Conservation (phyloP, 2,888 invertebrate species). For the Lamellibrachia columna region DNA sequence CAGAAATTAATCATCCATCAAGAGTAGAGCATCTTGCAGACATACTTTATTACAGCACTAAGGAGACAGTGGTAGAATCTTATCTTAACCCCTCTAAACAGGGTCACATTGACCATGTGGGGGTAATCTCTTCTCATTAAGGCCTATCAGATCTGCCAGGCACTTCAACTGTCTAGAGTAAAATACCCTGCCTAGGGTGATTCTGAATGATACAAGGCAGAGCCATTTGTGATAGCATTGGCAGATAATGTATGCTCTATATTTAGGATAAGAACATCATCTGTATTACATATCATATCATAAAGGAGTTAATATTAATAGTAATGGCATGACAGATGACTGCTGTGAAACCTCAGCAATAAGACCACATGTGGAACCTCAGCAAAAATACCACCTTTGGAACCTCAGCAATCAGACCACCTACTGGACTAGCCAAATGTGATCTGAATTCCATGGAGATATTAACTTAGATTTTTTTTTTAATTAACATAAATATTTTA, state of each 20-base stretch:
- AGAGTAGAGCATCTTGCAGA: conserved; percentile 3
- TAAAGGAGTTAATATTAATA: not conserved
- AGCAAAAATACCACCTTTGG: not conserved
- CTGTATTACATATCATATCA: not conserved
- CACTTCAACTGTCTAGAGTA: not conserved
- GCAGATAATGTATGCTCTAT: not conserved
- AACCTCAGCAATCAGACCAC: not conserved
- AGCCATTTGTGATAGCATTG: not conserved
- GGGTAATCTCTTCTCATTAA: not conserved
- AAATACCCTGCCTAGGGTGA: not conserved
- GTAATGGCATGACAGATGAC: not conserved
- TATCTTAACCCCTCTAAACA: conserved; percentile 11
- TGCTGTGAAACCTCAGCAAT: not conserved
- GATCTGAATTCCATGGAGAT: too few species aligned
- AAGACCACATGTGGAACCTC: not conserved
- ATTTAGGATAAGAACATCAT: not conserved
- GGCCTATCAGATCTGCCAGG: not conserved
- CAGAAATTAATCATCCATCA: not conserved
- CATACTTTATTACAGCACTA: not conserved
- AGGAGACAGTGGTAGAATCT: not conserved
- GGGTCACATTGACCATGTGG: not conserved
- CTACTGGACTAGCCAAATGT: not conserved
- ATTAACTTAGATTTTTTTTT: too few species aligned
- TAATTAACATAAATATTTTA: too few species aligned
- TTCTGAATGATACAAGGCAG: not conserved